These are phyloP conservation scores for Marronus borbonicus DNA, from an alignment of 2,888 invertebrate genomes.

Conservation along the genomic window DNA sequence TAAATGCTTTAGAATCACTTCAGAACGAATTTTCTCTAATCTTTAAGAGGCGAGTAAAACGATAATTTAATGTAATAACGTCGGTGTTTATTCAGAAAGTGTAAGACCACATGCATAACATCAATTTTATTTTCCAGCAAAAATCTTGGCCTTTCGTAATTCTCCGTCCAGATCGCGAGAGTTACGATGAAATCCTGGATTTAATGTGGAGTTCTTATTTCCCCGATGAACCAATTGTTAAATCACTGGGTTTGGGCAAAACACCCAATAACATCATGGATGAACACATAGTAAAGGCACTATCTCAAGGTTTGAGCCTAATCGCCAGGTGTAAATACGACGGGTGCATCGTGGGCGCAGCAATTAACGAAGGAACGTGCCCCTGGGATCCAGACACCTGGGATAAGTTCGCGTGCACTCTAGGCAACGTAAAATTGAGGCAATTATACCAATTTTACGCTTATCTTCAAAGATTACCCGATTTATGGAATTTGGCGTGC, in stretches of 20 bases:
- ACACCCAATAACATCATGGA: constrained; percentile 67
- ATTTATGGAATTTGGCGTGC: constrained; percentile 64
- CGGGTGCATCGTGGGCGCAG: constrained; percentile 69
- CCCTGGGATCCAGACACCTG: constrained; percentile 73
- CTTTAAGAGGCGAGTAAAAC: no score
- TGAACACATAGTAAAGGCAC: constrained; percentile 68
- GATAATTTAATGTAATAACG: no score
- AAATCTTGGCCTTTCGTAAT: constrained; percentile 62
- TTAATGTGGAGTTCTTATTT: constrained; percentile 73
- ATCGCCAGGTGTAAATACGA: constrained; percentile 68
- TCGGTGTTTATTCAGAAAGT: no score
- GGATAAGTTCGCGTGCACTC: constrained; percentile 73
- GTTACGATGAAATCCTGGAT: constrained; percentile 70
- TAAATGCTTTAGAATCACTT: not conserved
- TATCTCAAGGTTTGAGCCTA: constrained; percentile 66
- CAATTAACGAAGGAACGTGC: constrained; percentile 70
- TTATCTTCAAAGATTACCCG: constrained; percentile 70
- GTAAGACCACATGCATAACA: not conserved
- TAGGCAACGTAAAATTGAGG: constrained; percentile 68
- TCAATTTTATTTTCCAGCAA: constrained; percentile 5
- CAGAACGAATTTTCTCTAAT: not conserved
- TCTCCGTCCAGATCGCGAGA: constrained; percentile 68
- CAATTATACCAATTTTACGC: constrained; percentile 73
- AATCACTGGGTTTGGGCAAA: constrained; percentile 70
- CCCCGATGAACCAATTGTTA: constrained; percentile 73